Percentiles rank a stretch among this genome's conserved stretches.
Evolutionary conservation across 2,888 invertebrate species (phyloP).

Genomic region (Ormia ochracea): DNA sequence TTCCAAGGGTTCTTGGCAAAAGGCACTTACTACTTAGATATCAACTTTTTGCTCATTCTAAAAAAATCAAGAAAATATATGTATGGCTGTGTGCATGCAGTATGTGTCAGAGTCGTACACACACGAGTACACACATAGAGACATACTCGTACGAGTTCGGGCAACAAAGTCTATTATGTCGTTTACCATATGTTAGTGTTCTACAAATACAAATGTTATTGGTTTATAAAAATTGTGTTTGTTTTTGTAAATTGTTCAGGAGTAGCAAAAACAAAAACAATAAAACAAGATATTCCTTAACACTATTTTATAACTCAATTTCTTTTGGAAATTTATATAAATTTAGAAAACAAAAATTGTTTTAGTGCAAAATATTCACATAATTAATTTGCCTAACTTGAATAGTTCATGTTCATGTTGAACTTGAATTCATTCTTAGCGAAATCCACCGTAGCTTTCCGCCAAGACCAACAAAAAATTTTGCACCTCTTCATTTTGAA

Average conservation of each 20-base stretch:
- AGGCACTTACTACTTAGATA: slow-evolving; percentile 46
- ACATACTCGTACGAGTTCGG: slow-evolving; percentile 21
- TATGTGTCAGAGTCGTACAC: no score
- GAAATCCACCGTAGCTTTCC: no score
- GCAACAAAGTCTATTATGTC: slow-evolving; percentile 53
- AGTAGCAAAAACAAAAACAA: not conserved
- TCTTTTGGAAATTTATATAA: not conserved
- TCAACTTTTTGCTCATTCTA: slow-evolving; percentile 3
- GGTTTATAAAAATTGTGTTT: slow-evolving; percentile 53
- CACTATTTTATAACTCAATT: slow-evolving; percentile 7
- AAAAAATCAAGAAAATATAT: not conserved
- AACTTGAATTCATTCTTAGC: no score
- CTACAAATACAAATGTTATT: slow-evolving; percentile 60
- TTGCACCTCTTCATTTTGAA: no score
- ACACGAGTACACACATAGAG: no score
- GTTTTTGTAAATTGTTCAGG: slow-evolving; percentile 37
- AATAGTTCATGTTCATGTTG: no score
- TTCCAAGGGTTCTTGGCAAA: slow-evolving; percentile 36
- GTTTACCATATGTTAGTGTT: slow-evolving; percentile 61
- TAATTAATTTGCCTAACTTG: no score
- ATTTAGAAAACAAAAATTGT: not conserved
- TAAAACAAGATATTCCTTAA: not conserved
- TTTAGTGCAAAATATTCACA: not conserved
- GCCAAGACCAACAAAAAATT: no score
- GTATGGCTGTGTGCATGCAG: not conserved